A percentile compares a stretch with the other conserved stretches of the same genome.
These are phyloP conservation scores for Eulemur rufifrons DNA, from an alignment of 2,113 vertebrate species.

Conservation along the genomic window DNA sequence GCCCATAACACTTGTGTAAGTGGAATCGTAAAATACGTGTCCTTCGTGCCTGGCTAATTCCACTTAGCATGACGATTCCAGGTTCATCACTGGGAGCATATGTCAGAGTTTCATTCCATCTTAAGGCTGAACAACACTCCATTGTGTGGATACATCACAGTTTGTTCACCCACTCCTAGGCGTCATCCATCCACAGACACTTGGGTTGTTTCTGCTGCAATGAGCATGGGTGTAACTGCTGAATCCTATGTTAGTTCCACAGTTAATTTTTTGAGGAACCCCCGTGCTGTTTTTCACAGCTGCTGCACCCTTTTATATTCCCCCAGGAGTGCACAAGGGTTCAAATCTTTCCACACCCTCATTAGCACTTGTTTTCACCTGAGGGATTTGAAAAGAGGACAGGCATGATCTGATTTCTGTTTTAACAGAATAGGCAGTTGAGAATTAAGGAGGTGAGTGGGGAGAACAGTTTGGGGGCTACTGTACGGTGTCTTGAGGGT, in stretches of 20 bases:
- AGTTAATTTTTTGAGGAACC: not conserved
- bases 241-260: no score
- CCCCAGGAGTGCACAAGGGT: fast-evolving
- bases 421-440: not conserved
- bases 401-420: not conserved
- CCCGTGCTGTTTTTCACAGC: fast-evolving
- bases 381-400: not conserved
- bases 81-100: fast-evolving
- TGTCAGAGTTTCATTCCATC: not conserved
- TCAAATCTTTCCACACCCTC: not conserved
- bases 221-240: not conserved
- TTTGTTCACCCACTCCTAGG: no score
- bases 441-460: no score
- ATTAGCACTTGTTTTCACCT: not conserved
- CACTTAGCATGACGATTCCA: not conserved
- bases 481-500: no score
- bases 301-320: no score
- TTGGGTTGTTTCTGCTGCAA: not conserved
- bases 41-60: not conserved
- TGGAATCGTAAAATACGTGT: not conserved
- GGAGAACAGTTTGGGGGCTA: fast-evolving
- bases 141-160: not conserved
- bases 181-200: not conserved
- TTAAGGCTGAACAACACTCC: not conserved
- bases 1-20: no score